A percentile compares a stretch with the other conserved stretches of the same genome.
Conservation (phyloP, 2,113 vertebrate species). For the Tricholaema leucomelas region DNA sequence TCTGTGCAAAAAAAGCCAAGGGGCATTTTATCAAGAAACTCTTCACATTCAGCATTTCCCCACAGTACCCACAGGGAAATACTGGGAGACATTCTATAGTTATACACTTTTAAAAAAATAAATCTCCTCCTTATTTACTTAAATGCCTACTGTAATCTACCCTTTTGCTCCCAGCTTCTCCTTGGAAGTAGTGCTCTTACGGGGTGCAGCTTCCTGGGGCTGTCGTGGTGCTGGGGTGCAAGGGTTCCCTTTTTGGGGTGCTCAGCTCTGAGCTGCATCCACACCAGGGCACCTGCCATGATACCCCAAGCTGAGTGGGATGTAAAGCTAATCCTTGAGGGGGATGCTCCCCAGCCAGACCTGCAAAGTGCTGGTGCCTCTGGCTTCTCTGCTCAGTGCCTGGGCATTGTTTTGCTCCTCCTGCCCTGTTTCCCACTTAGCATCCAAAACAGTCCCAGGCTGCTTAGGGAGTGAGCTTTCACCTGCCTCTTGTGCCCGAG, state of each 20-base stretch:
- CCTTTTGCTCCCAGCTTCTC: conserved; percentile 27
- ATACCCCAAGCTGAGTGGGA: neutral
- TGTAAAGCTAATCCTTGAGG: neutral
- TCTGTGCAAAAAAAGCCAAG: conserved; percentile 50
- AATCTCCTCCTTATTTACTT: conserved; percentile 47
- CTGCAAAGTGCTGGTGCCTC: neutral
- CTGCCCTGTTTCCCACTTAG: neutral
- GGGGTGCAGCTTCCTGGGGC: neutral
- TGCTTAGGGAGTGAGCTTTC: neutral
- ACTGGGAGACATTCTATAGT: neutral
- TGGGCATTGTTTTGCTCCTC: neutral
- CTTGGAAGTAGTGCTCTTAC: neutral
- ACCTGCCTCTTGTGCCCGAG: neutral
- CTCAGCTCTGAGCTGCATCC: neutral
- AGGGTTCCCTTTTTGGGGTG: neutral
- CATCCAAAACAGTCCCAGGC: neutral
- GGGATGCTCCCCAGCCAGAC: neutral
- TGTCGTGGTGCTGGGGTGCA: neutral
- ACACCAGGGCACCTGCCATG: accelerated
- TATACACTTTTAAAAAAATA: conserved; percentile 55
- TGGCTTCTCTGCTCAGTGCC: neutral
- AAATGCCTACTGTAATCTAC: neutral
- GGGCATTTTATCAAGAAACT: neutral
- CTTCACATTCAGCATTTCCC: conserved; percentile 27
- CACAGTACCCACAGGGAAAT: neutral